A percentile compares a stretch with the other conserved stretches of the same genome.
Conservation (phyloP, 1,140 invertebrate genomes). For the Nasonia vitripennis region DNA sequence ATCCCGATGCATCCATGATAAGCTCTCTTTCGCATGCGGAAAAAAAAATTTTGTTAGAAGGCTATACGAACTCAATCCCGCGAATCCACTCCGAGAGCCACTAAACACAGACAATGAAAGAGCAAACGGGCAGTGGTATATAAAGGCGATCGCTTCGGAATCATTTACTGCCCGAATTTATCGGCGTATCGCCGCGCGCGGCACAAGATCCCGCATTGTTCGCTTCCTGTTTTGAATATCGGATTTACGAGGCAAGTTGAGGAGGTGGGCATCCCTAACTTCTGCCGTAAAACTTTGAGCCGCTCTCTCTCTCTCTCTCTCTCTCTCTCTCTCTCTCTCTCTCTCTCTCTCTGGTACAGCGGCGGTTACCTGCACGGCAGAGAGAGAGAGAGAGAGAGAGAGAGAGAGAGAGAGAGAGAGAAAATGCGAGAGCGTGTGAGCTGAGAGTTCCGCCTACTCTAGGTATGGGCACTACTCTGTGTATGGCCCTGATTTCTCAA, state of each 20-base stretch:
- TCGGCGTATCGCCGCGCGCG: background rate
- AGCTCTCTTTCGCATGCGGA: too few relatives aligned
- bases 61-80: too few relatives aligned
- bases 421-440: too few relatives aligned
- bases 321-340: too few relatives aligned
- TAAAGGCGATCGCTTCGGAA: background rate
- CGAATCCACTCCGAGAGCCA: too few relatives aligned
- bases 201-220: slow-evolving; percentile 54
- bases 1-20: too few relatives aligned
- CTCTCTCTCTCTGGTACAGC: background rate
- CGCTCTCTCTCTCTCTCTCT: too few relatives aligned
- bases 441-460: too few relatives aligned
- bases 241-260: slow-evolving; percentile 66
- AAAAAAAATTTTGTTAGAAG: too few relatives aligned
- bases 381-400: background rate
- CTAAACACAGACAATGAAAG: background rate
- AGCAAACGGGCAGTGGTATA: background rate
- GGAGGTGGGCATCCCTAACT: slow-evolving; percentile 57
- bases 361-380: background rate
- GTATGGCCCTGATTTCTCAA: background rate
- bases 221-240: slow-evolving; percentile 67
- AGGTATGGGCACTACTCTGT: too few relatives aligned
- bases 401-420: too few relatives aligned
- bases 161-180: slow-evolving; percentile 7
- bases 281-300: slow-evolving; percentile 63